Evolutionary conservation across 2,797 vertebrate genomes (phyloP), one percentile per base, ranked within the genome.

Genomic region (Oreochromis grahami): DNA sequence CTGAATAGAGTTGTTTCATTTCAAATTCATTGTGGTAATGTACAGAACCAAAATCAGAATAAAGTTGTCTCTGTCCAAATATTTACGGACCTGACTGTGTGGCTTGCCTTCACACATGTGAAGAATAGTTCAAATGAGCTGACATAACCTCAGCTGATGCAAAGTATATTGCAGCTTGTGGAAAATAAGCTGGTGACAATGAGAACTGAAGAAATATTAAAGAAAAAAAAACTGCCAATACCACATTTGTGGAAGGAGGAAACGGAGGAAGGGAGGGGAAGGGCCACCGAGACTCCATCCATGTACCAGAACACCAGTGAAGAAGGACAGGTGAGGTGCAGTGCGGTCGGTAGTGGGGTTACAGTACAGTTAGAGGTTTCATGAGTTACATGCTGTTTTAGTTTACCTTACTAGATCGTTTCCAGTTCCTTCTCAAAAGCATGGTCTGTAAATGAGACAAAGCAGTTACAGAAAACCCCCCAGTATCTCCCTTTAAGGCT

Each of bases 381-480:
- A 82, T 63, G 83, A 51, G 93, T 95, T 86, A 95, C 96, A 97
- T 97, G 97, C 95, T 96, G 96, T 94, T 94, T 94, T 88, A 96
- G 95, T 97, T 99, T 99, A 99, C 98, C 98, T 99, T 99, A 98
- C 98, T 98, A 96, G 98, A 98, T 98, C 98, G 97, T 97, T 99
- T 99, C 98, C 98, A 99, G 98, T 97, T 98, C 97, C 98, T 98
- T 98, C 98, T 98, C 97, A 98, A 98, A 97, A 98, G 97, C 97
- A 98, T 97, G 94, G 97, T 98, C 98, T 99, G 98, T 95, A 97
- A 98, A 98, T 95, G 96, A 98, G 98, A 98, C 97, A 99, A 95
- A 99, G 97, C 90, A 90, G 96, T 98, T 97, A 96, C 97, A 96
- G 96, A 95, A 97, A 94, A 93, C 96, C 96, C 95, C 93, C 91